A percentile compares a stretch with the other conserved stretches of the same genome.
Evolutionary conservation across 2,888 invertebrate genomes (phyloP).

Genomic region (Itoplectis maculator): DNA sequence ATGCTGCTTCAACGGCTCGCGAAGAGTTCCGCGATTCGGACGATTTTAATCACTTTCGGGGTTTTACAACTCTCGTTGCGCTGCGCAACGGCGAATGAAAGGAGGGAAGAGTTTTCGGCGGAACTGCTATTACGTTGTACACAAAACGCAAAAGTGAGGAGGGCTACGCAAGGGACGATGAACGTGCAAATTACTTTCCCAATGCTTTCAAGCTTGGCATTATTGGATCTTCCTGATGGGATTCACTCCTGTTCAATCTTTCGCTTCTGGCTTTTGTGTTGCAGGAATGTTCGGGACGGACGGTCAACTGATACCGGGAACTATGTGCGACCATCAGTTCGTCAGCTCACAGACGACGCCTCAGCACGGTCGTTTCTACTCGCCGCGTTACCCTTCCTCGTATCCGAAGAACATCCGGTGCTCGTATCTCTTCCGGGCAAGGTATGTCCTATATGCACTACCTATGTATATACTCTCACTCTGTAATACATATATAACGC

Average conservation of each 20-base stretch:
- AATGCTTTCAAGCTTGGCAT: not conserved
- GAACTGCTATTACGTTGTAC: slow-evolving; percentile 1
- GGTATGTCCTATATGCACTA: slow-evolving; percentile 85
- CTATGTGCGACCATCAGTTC: slow-evolving; percentile 95
- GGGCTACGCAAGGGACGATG: not conserved
- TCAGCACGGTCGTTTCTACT: slow-evolving; percentile 92
- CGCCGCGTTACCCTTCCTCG: slow-evolving; percentile 97
- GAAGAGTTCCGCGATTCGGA: slow-evolving; percentile 27
- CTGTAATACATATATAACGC: slow-evolving; percentile 5
- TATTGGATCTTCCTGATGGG: slow-evolving; percentile 73
- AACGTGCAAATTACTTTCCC: slow-evolving; percentile 40
- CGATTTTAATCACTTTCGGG: slow-evolving; percentile 47
- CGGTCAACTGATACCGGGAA: slow-evolving; percentile 91
- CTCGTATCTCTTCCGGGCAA: slow-evolving; percentile 94
- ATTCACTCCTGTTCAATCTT: slow-evolving; percentile 29
- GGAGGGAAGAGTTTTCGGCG: slow-evolving; percentile 21
- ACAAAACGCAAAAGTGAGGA: not conserved
- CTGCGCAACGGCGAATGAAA: slow-evolving; percentile 22
- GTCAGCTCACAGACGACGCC: slow-evolving; percentile 90
- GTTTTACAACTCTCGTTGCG: slow-evolving; percentile 23
- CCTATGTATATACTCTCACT: not conserved
- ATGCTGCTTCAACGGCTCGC: not conserved
- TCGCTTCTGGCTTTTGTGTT: slow-evolving; percentile 77
- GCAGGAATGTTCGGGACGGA: slow-evolving; percentile 93
- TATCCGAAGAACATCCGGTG: slow-evolving; percentile 97